Conservation (phyloP, 2,113 vertebrate species). For the Phasianus colchicus region DNA sequence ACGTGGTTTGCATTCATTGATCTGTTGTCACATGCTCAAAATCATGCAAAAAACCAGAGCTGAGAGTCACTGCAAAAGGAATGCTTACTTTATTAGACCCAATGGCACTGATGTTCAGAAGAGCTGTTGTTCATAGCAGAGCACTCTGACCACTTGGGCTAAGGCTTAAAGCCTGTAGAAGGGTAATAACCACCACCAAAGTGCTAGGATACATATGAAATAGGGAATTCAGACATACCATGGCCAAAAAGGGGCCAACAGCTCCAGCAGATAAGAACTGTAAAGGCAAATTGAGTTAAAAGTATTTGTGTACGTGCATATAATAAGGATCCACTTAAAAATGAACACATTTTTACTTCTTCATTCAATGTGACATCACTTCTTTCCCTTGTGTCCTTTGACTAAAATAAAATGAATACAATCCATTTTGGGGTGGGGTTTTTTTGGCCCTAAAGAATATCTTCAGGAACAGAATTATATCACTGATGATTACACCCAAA, state of each 20-base stretch:
- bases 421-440: neutral
- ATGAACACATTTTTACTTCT: neutral
- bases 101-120: neutral
- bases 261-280: neutral
- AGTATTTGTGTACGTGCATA: rapidly evolving
- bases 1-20: rapidly evolving
- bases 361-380: neutral
- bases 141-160: rapidly evolving
- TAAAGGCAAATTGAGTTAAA: neutral
- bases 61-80: neutral
- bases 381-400: neutral
- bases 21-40: neutral
- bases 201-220: rapidly evolving
- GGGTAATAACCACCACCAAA: rapidly evolving
- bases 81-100: neutral
- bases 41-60: neutral
- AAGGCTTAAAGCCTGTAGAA: rapidly evolving
- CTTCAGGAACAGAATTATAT: neutral
- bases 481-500: neutral
- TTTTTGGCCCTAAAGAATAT: neutral
- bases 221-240: rapidly evolving
- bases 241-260: neutral
- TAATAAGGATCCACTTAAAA: neutral
- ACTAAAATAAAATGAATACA: neutral
- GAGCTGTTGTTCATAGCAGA: neutral